Evolutionary conservation across 37 sponge, comb jelly and placozoan species (phyloP).

Genomic region (Theonella swinhoei): DNA sequence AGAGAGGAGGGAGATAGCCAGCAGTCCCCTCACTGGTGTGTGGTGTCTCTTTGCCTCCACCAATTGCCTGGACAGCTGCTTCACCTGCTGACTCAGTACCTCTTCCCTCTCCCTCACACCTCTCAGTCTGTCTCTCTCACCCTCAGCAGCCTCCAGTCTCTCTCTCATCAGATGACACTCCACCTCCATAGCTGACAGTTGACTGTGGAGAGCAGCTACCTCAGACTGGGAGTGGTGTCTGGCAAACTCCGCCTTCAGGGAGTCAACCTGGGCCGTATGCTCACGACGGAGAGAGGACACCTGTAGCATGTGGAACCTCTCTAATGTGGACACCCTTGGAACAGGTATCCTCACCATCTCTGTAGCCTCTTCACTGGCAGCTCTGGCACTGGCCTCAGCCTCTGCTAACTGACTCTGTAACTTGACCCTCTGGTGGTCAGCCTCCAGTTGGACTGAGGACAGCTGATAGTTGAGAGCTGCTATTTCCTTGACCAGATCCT

Average conservation of each 20-base stretch:
- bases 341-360: conserved; percentile 49
- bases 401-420: conserved; percentile 58
- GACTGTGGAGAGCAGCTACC: conserved; percentile 20
- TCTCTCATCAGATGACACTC: conserved; percentile 19
- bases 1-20: not conserved
- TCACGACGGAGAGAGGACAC: conserved; percentile 3
- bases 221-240: conserved; percentile 43
- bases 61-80: conserved; percentile 39
- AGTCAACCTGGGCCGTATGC: conserved; percentile 23
- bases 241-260: conserved; percentile 47
- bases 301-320: conserved; percentile 8
- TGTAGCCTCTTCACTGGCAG: conserved; percentile 20
- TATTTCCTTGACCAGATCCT: not conserved
- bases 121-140: conserved; percentile 20
- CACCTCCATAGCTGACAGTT: conserved; percentile 32
- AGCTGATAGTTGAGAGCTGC: conserved; percentile 20
- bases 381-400: conserved; percentile 27
- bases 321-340: too few species aligned
- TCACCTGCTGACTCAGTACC: conserved; percentile 42
- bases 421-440: conserved; percentile 45
- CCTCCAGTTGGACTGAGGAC: conserved; percentile 19
- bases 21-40: conserved; percentile 52
- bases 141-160: conserved; percentile 22
- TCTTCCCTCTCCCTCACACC: conserved; percentile 25
- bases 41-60: conserved; percentile 68